Conservation (phyloP, 1,140 invertebrate species). For the Leptinotarsa defecta region DNA sequence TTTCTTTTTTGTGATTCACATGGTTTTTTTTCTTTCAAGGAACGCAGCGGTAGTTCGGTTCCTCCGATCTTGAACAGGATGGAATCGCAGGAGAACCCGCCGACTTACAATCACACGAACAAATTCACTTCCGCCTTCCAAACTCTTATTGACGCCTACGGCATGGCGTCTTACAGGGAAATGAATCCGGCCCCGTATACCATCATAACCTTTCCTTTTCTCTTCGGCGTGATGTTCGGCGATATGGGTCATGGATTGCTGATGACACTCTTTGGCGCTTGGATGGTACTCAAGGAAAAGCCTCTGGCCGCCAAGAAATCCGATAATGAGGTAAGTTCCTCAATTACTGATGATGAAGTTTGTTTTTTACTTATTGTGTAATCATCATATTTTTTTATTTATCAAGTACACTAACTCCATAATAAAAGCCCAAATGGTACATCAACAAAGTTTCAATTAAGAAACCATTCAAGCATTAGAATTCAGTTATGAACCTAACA, state of each 20-base stretch:
- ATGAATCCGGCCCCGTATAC: constrained; percentile 97
- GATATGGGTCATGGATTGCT: constrained; percentile 87
- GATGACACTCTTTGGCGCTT: constrained; percentile 81
- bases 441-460: too few species aligned
- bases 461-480: too few species aligned
- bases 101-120: constrained; percentile 97
- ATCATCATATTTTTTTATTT: too few species aligned
- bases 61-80: constrained; percentile 96
- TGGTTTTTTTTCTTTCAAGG: constrained; percentile 25
- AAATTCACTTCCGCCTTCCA: constrained; percentile 98
- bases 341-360: background rate
- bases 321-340: constrained; percentile 67
- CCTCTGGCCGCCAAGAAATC: constrained; percentile 76
- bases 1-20: too few species aligned
- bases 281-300: constrained; percentile 90
- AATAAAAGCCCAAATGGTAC: too few species aligned
- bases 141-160: constrained; percentile 95
- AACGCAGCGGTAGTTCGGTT: constrained; percentile 89
- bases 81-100: constrained; percentile 91
- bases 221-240: constrained; percentile 95
- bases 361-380: too few species aligned
- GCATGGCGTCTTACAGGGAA: constrained; percentile 94
- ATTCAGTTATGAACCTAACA: too few species aligned
- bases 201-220: constrained; percentile 92
- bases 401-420: too few species aligned